Percentiles rank a stretch among this genome's conserved stretches.
Conservation (phyloP, 2,888 invertebrate genomes). For the Tachystola acroxantha region DNA sequence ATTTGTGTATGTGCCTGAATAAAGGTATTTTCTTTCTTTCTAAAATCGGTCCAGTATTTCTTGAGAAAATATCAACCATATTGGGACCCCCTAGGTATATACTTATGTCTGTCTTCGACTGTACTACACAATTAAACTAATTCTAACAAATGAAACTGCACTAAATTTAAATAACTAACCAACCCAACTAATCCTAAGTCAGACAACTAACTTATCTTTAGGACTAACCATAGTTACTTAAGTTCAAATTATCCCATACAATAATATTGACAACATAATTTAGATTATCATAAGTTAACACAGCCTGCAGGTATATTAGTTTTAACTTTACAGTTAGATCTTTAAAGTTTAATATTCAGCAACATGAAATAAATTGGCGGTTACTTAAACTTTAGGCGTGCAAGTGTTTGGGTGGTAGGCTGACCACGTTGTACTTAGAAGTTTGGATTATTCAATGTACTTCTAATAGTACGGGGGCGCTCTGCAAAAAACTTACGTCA, state of each 20-base stretch:
- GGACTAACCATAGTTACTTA: conserved; percentile 7
- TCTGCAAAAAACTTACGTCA: too few species aligned
- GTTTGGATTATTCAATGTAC: background rate
- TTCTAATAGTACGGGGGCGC: too few species aligned
- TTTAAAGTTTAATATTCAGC: conserved; percentile 23
- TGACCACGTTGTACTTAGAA: conserved; percentile 17
- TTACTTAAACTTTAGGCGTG: conserved; percentile 22
- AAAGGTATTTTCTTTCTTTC: too few species aligned
- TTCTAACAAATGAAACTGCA: background rate
- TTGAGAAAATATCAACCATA: too few species aligned
- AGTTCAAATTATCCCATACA: conserved; percentile 11
- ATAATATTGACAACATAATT: conserved; percentile 52
- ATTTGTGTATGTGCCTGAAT: too few species aligned
- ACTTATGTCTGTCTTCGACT: too few species aligned
- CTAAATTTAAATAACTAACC: background rate
- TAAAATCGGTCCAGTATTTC: too few species aligned
- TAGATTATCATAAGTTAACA: conserved; percentile 36
- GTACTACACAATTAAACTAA: too few species aligned
- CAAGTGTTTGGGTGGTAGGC: conserved; percentile 28
- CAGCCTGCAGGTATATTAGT: conserved; percentile 9
- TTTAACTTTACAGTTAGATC: conserved; percentile 19
- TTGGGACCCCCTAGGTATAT: too few species aligned
- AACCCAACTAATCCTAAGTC: background rate
- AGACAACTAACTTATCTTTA: conserved; percentile 7
- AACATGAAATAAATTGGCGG: conserved; percentile 12